phyloP scores from a whole-genome alignment of 2,113 vertebrate genomes.

The Apeltes quadracus region DNA sequence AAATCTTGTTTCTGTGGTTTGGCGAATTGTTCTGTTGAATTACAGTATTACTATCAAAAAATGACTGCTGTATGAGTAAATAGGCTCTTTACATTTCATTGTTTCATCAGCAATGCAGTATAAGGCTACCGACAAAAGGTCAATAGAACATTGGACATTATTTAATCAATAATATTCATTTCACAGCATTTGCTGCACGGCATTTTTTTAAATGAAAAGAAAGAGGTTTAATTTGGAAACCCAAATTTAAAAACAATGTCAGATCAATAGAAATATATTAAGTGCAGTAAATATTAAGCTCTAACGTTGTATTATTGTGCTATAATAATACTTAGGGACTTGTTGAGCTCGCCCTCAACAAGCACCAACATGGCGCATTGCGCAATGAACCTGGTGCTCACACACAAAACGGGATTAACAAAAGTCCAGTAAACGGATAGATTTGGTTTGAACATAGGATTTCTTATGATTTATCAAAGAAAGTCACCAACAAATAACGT shows the following conservation, averaged over 20 bases:
- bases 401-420: too few species aligned
- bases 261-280: background rate
- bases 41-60: background rate
- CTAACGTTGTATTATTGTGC: constrained; percentile 6
- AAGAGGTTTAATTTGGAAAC: background rate
- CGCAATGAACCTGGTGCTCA: background rate
- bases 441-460: too few species aligned
- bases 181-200: too few species aligned
- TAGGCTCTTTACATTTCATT: background rate
- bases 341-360: background rate
- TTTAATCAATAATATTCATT: background rate
- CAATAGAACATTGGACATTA: background rate
- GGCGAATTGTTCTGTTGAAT: constrained; percentile 11
- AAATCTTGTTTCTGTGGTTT: constrained; percentile 69
- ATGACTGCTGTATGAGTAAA: background rate
- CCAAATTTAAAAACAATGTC: background rate
- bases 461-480: too few species aligned
- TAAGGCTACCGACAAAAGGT: background rate
- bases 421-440: too few species aligned
- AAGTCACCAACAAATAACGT: too few species aligned
- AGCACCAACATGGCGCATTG: background rate
- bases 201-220: too few species aligned
- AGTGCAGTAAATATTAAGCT: constrained; percentile 2
- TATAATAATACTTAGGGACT: too few species aligned
- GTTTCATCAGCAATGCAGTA: background rate